phyloP scores from a whole-genome alignment of 2,113 vertebrate genomes.

The Phyllopteryx taeniolatus region DNA sequence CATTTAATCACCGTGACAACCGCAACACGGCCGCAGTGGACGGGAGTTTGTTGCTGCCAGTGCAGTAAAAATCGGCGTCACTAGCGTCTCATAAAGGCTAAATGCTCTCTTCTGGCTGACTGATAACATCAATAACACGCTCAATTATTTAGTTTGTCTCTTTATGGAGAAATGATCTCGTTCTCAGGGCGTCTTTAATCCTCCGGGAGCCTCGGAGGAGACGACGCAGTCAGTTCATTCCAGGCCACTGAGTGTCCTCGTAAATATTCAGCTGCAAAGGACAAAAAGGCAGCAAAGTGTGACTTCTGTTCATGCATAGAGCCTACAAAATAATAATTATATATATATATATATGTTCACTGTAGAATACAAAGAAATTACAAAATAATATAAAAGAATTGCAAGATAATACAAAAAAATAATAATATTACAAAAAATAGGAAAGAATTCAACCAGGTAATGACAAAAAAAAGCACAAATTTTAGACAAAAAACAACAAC shows the following conservation, averaged over 20 bases:
- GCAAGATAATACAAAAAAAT: no score
- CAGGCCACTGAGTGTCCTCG: not conserved
- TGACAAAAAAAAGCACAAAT: no score
- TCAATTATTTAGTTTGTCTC: not conserved
- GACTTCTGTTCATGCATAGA: no score
- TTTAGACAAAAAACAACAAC: no score
- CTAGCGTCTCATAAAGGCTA: no score
- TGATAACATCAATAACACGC: constrained; percentile 1
- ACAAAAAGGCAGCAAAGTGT: not conserved
- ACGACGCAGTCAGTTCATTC: not conserved
- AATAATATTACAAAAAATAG: no score
- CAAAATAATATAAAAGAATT: no score
- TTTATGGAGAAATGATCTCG: not conserved
- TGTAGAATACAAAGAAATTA: no score
- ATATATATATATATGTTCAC: no score
- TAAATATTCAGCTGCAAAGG: not conserved
- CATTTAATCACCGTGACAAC: not conserved
- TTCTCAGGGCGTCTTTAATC: not conserved
- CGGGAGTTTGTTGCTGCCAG: not conserved
- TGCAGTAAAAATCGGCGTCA: not conserved
- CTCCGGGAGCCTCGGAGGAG: not conserved
- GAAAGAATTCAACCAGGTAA: no score
- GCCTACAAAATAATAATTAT: no score
- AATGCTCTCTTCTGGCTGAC: not conserved
- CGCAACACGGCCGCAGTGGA: not conserved